phyloP scores from a whole-genome alignment of 2,888 invertebrate species.

The Miltochrista miniata region DNA sequence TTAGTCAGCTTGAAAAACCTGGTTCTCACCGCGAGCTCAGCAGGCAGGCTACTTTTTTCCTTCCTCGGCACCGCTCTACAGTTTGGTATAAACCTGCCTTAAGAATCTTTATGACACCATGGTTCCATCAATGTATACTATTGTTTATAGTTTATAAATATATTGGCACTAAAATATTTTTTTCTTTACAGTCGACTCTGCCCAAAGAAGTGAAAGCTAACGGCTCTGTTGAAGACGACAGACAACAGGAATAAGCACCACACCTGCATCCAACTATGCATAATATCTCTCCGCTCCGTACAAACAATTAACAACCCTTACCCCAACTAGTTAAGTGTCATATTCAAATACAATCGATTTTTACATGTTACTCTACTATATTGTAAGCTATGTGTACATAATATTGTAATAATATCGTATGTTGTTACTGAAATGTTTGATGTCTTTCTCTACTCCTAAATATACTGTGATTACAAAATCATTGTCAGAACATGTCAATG shows the following conservation, averaged over 20 bases:
- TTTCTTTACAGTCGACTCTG: slow-evolving; percentile 65
- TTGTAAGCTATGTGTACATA: slow-evolving; percentile 77
- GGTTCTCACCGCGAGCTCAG: too few relatives aligned
- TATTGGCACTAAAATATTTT: too few relatives aligned
- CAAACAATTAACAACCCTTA: slow-evolving; percentile 42
- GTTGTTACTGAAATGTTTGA: slow-evolving; percentile 51
- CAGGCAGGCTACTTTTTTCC: too few relatives aligned
- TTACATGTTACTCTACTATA: slow-evolving; percentile 64
- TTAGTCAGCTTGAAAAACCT: too few relatives aligned
- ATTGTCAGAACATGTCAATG: slow-evolving; percentile 22
- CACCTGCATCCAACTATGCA: slow-evolving; percentile 49
- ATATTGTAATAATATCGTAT: slow-evolving; percentile 61
- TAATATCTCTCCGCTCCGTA: slow-evolving; percentile 61
- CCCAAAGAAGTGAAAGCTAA: slow-evolving; percentile 76
- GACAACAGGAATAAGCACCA: slow-evolving; percentile 70
- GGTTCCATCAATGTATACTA: not conserved
- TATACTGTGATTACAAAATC: slow-evolving; percentile 40
- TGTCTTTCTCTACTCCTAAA: slow-evolving; percentile 9
- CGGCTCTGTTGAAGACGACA: slow-evolving; percentile 70
- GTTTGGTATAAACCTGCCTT: too few relatives aligned
- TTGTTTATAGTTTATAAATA: too few relatives aligned
- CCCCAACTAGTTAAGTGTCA: slow-evolving; percentile 45
- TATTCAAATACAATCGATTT: slow-evolving; percentile 59
- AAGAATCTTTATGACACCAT: not conserved
- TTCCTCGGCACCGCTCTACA: too few relatives aligned